Percentiles rank a stretch among this genome's conserved stretches.
These are phyloP conservation scores for Ciconia stormi DNA, from an alignment of 2,113 vertebrate species.

Conservation along the genomic window DNA sequence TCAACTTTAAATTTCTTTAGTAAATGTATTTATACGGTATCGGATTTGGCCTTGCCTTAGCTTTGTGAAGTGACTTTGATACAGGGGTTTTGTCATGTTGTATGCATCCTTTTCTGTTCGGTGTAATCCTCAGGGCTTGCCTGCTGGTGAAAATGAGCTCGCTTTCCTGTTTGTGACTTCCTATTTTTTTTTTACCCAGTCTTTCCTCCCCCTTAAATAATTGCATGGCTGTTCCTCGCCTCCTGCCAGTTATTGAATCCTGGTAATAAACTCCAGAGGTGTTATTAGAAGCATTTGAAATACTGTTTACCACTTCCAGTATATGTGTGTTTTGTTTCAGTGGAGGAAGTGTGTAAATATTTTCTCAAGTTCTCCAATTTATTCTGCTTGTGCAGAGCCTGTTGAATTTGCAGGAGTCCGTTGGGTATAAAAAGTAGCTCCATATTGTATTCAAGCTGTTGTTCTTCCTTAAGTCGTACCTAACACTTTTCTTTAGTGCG, in stretches of 20 bases:
- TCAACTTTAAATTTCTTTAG: neutral
- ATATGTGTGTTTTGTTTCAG: neutral
- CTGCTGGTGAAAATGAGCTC: neutral
- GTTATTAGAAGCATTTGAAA: neutral
- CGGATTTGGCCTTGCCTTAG: neutral
- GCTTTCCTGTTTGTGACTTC: slow-evolving; percentile 49
- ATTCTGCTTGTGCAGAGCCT: neutral
- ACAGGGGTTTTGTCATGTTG: neutral
- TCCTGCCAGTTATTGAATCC: neutral
- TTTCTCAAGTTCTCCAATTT: neutral
- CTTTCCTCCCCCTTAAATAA: neutral
- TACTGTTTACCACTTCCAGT: neutral
- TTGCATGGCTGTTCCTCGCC: neutral
- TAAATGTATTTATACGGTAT: neutral
- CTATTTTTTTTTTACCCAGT: neutral
- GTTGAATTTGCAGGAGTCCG: neutral
- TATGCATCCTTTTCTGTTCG: neutral
- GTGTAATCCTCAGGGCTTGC: neutral
- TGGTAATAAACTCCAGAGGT: neutral
- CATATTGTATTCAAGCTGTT: neutral
- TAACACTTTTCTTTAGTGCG: neutral
- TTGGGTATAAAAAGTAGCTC: neutral
- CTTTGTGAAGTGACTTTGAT: neutral
- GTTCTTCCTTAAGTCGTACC: neutral
- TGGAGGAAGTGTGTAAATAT: neutral